phyloP scores from a whole-genome alignment of 2,113 vertebrate species.

The Leptocoma aspasia region DNA sequence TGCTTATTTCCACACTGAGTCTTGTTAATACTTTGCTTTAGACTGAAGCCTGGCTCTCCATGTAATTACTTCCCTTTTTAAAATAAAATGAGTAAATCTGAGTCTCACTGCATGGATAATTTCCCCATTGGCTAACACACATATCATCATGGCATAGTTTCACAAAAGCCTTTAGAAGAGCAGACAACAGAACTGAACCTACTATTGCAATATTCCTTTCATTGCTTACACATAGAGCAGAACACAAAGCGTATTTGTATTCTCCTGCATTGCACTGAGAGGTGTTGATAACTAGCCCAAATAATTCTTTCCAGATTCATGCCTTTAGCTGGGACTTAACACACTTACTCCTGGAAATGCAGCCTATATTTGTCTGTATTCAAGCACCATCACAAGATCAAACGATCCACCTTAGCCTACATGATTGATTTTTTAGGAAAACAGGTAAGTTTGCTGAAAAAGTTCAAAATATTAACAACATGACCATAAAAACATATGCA shows the following conservation, averaged over 20 bases:
- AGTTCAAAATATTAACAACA: not conserved
- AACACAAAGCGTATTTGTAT: not conserved
- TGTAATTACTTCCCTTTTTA: not conserved
- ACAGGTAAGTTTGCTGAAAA: not conserved
- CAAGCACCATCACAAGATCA: not conserved
- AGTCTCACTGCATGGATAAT: not conserved
- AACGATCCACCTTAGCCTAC: not conserved
- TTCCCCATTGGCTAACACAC: not conserved
- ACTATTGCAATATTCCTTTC: not conserved
- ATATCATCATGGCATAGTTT: not conserved
- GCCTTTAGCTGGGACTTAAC: not conserved
- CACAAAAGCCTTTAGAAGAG: not conserved
- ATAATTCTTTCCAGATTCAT: not conserved
- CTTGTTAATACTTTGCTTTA: not conserved
- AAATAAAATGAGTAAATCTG: not conserved
- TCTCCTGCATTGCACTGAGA: not conserved
- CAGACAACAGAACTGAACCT: not conserved
- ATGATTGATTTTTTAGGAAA: not conserved
- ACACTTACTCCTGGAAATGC: not conserved
- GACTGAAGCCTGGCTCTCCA: not conserved
- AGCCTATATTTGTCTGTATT: not conserved
- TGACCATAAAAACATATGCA: not conserved
- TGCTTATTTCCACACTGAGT: not conserved
- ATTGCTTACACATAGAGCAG: not conserved
- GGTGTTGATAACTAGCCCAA: not conserved